Evolutionary conservation across 2,888 invertebrate species (phyloP), one percentile per base, ranked within the genome.

Genomic region (Lathronympha strigana): DNA sequence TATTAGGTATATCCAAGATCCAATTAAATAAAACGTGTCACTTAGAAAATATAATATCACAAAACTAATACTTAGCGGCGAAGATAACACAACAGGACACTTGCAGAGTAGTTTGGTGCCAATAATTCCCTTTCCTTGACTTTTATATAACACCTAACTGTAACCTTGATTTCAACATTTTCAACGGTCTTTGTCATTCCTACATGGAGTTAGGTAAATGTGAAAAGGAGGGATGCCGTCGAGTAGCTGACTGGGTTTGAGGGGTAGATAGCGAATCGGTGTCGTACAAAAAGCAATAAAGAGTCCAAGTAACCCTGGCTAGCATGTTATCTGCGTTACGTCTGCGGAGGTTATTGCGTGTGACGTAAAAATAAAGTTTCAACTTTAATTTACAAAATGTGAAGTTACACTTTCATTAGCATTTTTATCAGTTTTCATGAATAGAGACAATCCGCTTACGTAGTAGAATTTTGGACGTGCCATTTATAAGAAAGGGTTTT

Each of bases 201-300:
- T 53, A 50, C 5, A 1, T 43, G 1, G 6, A 38, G 25, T 47
- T 28, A 4, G 3, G 13, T 33, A 2, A 38, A 58, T 64, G 28
- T 25, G 45, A 53, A 13, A 6, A 11, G 23, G 36, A 45, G 0
- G 13, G 19, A 28, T 17, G 17, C 13, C 8, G 28, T n/a, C 33
- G 45, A 53, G 8, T 28, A 17, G 13, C 23, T 11, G 33, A 33
- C 4, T 45, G 13, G 21, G 38, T 36, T 40, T 23, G 25, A 23
- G 5, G 11, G 19, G 28, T 1, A 33, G 45, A 40, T 40, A 21
- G 58, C 40, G 63, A 38, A 55, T 64, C 13, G 58, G 43, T 43
- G 31, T 40, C 40, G 13, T 23, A 31, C 49, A 33, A 28, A 33
- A 45, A 53, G 51, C 58, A 64, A 64, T 64, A 58, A 64, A 58